Evolutionary conservation across 2,888 invertebrate genomes (phyloP), one percentile per base, ranked within the genome.

Genomic region (Epirrita christyi): DNA sequence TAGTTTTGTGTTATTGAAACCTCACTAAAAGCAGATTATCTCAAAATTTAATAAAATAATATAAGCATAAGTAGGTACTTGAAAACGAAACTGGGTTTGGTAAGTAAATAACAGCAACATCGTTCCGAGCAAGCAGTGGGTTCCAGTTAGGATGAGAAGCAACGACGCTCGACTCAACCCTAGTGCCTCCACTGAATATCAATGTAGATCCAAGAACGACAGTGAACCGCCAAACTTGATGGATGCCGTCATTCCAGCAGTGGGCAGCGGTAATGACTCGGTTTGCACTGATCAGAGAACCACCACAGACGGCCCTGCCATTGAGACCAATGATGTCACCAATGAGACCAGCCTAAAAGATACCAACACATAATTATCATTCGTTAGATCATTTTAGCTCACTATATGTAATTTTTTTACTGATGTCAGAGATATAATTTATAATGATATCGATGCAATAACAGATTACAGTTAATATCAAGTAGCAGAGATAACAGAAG

Each of bases 181-280:
- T 77, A n/a, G 67, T 72, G 14, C 88, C 87, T 2, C 86, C 87
- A 36, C 54, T 59, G 67, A 84, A 87, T 1, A 87, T 64, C 0
- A 55, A 55, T 9, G 53, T 47, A 3, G 84, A 80, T 0, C 86
- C 88, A 3, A 85, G 79, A 1, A 86, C 81, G 0, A 84, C 76
- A 0, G 77, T 80, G 29, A 81, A 59, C 11, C 68, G 68, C 73
- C 78, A 79, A 0, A 71, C 82, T 46, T 79, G 82, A 61, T 76
- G 55, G 0, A 28, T 2, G 1, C 88, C 87, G 46, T 86, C 88
- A 34, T 45, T 62, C 83, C 86, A 83, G 64, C 83, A 85, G 56
- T 83, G 83, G 10, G 84, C 84, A 2, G 85, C 85, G 1, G 84
- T 82, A 2, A 73, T 49, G 0, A 82, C 72, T 32, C 75, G 63